Evolutionary conservation across 2,888 invertebrate genomes (phyloP).

Genomic region (Choreutis nemorana): DNA sequence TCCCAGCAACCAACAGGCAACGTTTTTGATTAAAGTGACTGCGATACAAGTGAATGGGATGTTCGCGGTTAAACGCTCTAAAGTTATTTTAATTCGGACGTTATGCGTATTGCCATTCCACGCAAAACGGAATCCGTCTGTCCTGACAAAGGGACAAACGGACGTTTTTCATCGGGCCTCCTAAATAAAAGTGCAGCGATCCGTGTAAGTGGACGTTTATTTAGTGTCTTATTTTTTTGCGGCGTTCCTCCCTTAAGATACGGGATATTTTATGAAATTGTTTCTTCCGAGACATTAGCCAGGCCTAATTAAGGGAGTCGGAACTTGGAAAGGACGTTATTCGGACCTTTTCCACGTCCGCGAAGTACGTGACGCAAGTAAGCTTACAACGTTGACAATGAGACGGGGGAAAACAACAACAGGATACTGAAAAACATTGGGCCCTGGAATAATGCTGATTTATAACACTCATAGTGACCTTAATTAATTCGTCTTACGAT

Average conservation of each 20-base stretch:
- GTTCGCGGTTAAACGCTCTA: too few species aligned
- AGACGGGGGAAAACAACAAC: constrained; percentile 32
- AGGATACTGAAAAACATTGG: too few species aligned
- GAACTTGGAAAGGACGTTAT: constrained; percentile 38
- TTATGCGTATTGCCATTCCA: constrained; percentile 38
- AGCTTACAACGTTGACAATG: constrained; percentile 60
- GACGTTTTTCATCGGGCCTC: constrained; percentile 30
- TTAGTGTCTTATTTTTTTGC: constrained; percentile 56
- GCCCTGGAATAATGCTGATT: too few species aligned
- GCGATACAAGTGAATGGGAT: too few species aligned
- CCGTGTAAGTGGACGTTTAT: constrained; percentile 52
- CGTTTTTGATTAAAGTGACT: too few species aligned
- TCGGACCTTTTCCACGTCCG: too few species aligned
- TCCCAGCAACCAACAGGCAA: too few species aligned
- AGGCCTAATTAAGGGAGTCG: constrained; percentile 50
- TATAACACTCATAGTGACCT: too few species aligned
- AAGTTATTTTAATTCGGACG: constrained; percentile 32
- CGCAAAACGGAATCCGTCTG: constrained; percentile 32
- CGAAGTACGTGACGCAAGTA: too few species aligned
- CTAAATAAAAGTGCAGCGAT: constrained; percentile 36
- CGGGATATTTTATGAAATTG: constrained; percentile 63
- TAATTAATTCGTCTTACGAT: too few species aligned
- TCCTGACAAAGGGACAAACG: constrained; percentile 20
- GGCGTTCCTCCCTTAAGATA: constrained; percentile 30
- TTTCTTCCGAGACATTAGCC: constrained; percentile 62